Evolutionary conservation across 2,113 vertebrate genomes (phyloP), one percentile per base, ranked within the genome.

Genomic region (Tor tambroides): DNA sequence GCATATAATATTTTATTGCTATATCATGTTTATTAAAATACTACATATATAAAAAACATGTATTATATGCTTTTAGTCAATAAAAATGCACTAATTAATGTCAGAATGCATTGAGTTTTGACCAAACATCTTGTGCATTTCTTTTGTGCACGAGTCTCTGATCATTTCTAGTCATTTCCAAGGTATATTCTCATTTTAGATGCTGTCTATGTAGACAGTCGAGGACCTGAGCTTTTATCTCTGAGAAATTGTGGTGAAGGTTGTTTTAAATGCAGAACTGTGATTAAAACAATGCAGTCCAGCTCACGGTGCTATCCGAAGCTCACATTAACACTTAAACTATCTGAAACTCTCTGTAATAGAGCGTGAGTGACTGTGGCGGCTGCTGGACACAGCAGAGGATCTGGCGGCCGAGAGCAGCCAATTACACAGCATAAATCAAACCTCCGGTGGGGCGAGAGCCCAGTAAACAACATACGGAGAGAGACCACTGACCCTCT

Each of bases 371-470:
- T 5, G 61, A 4, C 26, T 65, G 63, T 65, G 63, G 61, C 28
- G 59, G 63, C 28, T 67, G 63, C 63, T 67, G 63, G 26, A 67
- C 63, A 10, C 65, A 32, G 6, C 28, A 26, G 43, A 32, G 76
- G 26, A 63, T 19, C 14, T 14, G 30, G 38, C n/a, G 12, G 15
- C 71, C 61, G 38, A 43, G 4, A 72, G 19, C 69, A 23, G 67
- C 30, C 30, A 84, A 75, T n/a, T 61, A 76, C 32, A 75, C 0
- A 21, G 23, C 30, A 74, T 65, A 76, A 77, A 85, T 76, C 83
- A 85, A 84, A 72, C 17, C 10, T 54, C 46, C 46, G n/a, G 46
- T 9, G 43, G 26, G 21, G 19, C 76, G 26, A 77, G 12, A 79
- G 30, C 49, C 51, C 23, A 56, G 69, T 75, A 43, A 75, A 82